Percentiles rank a stretch among this genome's conserved stretches.
Conservation (phyloP, 2,888 invertebrate species). For the Calliphora vomitoria region DNA sequence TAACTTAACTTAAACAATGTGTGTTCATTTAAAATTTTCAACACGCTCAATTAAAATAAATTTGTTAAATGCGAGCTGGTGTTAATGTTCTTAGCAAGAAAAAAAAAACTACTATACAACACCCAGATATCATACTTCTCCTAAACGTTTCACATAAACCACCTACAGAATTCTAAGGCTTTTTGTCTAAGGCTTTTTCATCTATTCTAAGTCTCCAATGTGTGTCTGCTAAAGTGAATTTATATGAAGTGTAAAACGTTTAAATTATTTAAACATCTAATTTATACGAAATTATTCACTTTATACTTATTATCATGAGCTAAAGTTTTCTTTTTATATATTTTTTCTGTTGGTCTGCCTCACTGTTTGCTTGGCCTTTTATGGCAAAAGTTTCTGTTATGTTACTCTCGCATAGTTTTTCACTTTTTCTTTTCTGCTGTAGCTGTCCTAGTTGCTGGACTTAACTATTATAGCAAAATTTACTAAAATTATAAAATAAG, state of each 20-base stretch:
- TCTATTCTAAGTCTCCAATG: not conserved
- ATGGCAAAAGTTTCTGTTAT: slow-evolving; percentile 26
- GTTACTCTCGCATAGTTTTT: not conserved
- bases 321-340: not conserved
- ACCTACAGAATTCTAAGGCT: no score
- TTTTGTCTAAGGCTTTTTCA: slow-evolving; percentile 9
- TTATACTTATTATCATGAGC: slow-evolving; percentile 40
- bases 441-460: slow-evolving; percentile 22
- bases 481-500: not conserved
- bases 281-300: slow-evolving; percentile 62
- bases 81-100: slow-evolving; percentile 51
- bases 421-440: not conserved
- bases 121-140: no score
- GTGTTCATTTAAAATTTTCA: slow-evolving; percentile 64
- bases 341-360: not conserved
- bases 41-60: slow-evolving; percentile 74
- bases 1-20: slow-evolving; percentile 55
- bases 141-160: no score
- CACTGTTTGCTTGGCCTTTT: not conserved
- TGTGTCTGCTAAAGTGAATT: not conserved
- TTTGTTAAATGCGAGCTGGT: slow-evolving; percentile 67
- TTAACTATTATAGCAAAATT: not conserved
- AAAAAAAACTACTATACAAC: no score
- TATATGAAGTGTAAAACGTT: slow-evolving; percentile 50
- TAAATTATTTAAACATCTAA: slow-evolving; percentile 60